phyloP scores from a whole-genome alignment of 2,797 vertebrate genomes.

The Phyllotis vaccarum region DNA sequence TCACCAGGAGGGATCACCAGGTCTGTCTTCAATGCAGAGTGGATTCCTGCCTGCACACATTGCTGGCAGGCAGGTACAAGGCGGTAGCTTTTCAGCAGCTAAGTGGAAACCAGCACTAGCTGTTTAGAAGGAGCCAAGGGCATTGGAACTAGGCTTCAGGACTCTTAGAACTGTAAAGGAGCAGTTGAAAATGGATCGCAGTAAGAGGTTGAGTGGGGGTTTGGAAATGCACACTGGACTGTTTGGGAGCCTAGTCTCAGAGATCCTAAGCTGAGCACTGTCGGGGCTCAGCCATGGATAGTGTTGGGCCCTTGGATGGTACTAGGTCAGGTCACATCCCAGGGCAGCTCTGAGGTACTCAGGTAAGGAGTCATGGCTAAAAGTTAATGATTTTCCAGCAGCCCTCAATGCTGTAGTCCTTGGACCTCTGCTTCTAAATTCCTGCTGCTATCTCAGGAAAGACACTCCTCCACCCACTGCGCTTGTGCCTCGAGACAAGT shows the following conservation, averaged over 20 bases:
- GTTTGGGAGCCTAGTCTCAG: not conserved
- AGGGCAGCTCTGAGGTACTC: not conserved
- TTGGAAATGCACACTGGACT: not conserved
- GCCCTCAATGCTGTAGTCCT: not conserved
- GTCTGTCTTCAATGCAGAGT: not conserved
- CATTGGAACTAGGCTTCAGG: not conserved
- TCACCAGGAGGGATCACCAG: not conserved
- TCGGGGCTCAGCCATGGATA: not conserved
- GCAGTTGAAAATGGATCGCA: not conserved
- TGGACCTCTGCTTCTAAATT: not conserved
- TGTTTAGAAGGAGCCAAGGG: not conserved
- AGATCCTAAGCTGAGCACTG: not conserved
- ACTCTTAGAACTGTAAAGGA: not conserved
- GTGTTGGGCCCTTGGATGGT: not conserved
- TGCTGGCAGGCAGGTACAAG: not conserved
- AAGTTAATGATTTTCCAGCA: not conserved
- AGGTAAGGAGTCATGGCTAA: not conserved
- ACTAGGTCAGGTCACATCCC: not conserved
- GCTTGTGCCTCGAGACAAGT: not conserved
- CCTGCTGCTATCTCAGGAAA: not conserved
- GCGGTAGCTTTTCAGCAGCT: not conserved
- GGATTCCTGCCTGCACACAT: not conserved
- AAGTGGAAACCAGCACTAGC: not conserved
- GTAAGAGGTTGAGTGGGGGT: not conserved
- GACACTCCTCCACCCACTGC: no score